phyloP scores from a whole-genome alignment of 2,113 vertebrate species.

The Ailuropoda melanoleuca region DNA sequence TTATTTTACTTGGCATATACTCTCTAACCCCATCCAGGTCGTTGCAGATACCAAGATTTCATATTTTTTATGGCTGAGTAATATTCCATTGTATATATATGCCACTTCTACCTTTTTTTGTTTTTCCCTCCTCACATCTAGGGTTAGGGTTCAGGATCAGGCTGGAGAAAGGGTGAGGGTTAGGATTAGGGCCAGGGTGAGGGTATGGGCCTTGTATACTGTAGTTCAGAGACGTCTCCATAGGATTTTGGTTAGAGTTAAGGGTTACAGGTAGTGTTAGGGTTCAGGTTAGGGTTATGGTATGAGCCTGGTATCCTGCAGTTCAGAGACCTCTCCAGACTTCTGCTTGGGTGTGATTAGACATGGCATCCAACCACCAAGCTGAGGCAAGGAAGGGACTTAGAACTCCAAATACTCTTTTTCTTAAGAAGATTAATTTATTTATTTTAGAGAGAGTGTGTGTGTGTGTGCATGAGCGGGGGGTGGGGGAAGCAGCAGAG shows the following conservation, averaged over 20 bases:
- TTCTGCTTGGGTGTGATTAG: not conserved
- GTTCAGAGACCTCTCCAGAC: not conserved
- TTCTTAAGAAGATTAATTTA: not conserved
- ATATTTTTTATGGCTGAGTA: not conserved
- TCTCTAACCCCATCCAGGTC: not conserved
- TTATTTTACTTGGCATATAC: not conserved
- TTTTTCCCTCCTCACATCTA: not conserved
- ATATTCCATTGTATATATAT: not conserved
- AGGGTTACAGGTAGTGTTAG: not conserved
- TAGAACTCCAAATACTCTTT: not conserved
- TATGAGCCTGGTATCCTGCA: not conserved
- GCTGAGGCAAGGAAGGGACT: not conserved
- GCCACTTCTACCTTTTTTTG: not conserved
- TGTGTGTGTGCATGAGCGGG: not conserved
- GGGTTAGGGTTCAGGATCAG: not conserved
- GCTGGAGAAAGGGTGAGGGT: not conserved
- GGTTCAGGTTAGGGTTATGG: not conserved
- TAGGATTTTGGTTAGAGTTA: not conserved
- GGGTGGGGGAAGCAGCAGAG: too few relatives aligned
- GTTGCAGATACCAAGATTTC: not conserved
- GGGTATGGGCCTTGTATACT: not conserved
- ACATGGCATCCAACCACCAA: not conserved
- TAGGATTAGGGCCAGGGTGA: not conserved
- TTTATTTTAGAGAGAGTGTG: not conserved
- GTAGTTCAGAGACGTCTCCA: not conserved